Base-by-base conservation (phyloP, 2,113 vertebrate genomes). In the Channa argus region DNA sequence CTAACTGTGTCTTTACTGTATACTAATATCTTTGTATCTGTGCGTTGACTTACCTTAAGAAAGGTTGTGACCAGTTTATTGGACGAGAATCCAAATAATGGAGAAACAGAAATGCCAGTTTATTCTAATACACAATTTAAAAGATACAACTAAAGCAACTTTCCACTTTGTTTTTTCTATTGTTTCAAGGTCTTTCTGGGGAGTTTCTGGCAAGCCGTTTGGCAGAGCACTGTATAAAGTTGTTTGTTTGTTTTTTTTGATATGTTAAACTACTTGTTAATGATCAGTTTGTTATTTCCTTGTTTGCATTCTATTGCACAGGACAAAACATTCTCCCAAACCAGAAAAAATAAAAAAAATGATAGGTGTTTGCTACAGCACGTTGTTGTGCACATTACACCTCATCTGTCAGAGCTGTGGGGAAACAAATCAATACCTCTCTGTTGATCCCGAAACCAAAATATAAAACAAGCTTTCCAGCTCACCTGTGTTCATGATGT, bases 381-480 rank as follows among this genome's bases (percentile, higher is more conserved):
- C 53, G 55, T 53, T 77, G 62, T 54, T 74, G 46, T 79, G 74
- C 77, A 77, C 71, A 79, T 43, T 77, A 72, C 71, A 61, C 65
- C 43, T 75, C 62, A 56, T 79, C 62, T 86, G 77, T 84, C 66
- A 81, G 67, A 69, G 65, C 61, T 78, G 65, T 33, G 38, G 7
- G 58, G 54, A 75, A 79, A 77, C 74, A 78, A 88, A 87, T 92
- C 86, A 64, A 90, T 90, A 82, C 24, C 41, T 14, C 36, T 67
- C 6, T n/a, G 66, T 53, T 65, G 51, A 68, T 71, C 66, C 63
- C 64, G 47, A 77, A 62, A 71, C 38, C 39, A 15, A 38, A 13
- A 49, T 64, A 58, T 43, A 46, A 63, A 73, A 64, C 63, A 46
- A 55, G 69, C 69, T 66, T 60, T 47, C 13, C 12, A 71, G 13